Evolutionary conservation across 2,797 vertebrate species (phyloP).

Genomic region (Alauda arvensis): DNA sequence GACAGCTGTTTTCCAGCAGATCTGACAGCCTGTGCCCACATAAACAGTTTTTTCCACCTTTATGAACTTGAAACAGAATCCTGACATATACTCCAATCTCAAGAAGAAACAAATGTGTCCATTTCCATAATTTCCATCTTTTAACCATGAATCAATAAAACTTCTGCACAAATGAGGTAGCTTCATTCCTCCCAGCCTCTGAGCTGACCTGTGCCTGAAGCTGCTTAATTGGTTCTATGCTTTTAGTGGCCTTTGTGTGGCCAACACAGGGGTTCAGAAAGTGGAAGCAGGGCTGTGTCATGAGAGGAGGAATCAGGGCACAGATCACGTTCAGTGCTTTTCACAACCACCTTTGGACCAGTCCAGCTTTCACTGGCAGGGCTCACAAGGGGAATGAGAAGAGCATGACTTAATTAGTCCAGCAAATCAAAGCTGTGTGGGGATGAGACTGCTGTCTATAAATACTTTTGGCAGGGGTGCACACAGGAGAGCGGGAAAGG

Average conservation of each 20-base stretch:
- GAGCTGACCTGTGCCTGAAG: background rate
- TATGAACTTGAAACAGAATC: background rate
- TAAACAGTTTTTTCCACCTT: background rate
- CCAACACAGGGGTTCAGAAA: background rate
- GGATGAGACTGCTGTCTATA: slow-evolving; percentile 8
- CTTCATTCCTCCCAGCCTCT: background rate
- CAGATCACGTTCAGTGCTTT: background rate
- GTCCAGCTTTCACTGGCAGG: background rate
- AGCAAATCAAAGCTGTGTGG: background rate
- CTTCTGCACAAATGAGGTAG: background rate
- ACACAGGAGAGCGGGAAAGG: background rate
- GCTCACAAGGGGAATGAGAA: background rate
- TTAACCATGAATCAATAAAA: background rate
- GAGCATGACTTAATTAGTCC: background rate
- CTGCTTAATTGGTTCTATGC: background rate
- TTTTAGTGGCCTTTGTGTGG: background rate
- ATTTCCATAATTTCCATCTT: background rate
- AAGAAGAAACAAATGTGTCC: background rate
- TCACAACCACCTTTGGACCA: background rate
- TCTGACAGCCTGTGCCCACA: background rate
- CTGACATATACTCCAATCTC: background rate
- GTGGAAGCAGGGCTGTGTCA: background rate
- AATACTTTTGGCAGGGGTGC: slow-evolving; percentile 39
- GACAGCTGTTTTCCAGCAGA: background rate
- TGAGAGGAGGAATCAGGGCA: background rate